phyloP scores from a whole-genome alignment of 2,888 invertebrate species.

The Clanis bilineata region DNA sequence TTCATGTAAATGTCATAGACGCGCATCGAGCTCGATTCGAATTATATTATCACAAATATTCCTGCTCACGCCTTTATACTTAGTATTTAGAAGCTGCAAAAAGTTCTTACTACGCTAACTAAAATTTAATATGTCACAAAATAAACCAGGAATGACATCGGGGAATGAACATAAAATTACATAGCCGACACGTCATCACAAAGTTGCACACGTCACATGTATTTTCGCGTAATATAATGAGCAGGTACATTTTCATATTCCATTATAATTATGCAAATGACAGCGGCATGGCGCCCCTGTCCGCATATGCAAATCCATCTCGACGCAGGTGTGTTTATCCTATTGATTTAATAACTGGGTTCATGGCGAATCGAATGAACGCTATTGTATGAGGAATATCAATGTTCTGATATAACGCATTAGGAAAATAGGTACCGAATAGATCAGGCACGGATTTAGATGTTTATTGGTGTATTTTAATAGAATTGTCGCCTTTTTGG shows the following conservation, averaged over 20 bases:
- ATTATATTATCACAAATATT: too few species aligned
- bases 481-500: too few species aligned
- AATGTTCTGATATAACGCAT: conserved; percentile 65
- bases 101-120: not conserved
- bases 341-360: conserved; percentile 76
- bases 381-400: conserved; percentile 66
- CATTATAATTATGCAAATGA: conserved; percentile 59
- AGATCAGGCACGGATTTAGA: conserved; percentile 49
- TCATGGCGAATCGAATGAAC: conserved; percentile 65
- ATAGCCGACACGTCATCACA: conserved; percentile 23
- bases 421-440: conserved; percentile 71
- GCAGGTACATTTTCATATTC: conserved; percentile 34
- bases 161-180: conserved; percentile 30
- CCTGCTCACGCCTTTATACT: too few species aligned
- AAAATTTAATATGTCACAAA: not conserved
- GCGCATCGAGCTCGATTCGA: too few species aligned
- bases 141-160: conserved; percentile 25
- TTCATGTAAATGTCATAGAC: too few species aligned
- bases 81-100: not conserved
- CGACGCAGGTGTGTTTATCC: conserved; percentile 68
- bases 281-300: conserved; percentile 34
- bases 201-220: conserved; percentile 26
- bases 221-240: conserved; percentile 41
- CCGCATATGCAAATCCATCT: conserved; percentile 49
- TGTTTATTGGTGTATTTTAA: too few species aligned